Evolutionary conservation across 2,888 invertebrate genomes (phyloP).

Genomic region (Microplitis deprimator): DNA sequence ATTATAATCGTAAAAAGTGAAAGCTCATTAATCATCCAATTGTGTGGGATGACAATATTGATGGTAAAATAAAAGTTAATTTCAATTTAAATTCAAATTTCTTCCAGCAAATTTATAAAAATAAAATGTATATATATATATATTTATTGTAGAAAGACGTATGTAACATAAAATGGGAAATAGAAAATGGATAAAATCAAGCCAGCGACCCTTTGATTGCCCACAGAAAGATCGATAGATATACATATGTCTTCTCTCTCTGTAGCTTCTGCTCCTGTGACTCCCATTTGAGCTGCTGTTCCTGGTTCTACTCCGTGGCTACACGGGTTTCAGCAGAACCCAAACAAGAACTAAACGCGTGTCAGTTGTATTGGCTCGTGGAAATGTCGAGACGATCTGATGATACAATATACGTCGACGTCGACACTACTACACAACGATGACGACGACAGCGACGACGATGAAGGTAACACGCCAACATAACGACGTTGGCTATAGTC

Average conservation of each 20-base stretch:
- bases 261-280: too few relatives aligned
- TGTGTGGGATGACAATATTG: too few relatives aligned
- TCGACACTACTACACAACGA: not conserved
- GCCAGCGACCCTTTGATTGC: slow-evolving; percentile 1
- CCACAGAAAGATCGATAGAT: not conserved
- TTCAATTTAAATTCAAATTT: too few relatives aligned
- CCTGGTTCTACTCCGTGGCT: too few relatives aligned
- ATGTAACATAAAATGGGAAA: not conserved
- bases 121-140: too few relatives aligned
- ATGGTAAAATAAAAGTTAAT: too few relatives aligned
- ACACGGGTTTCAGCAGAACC: not conserved
- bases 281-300: too few relatives aligned
- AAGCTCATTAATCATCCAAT: too few relatives aligned
- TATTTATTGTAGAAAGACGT: not conserved
- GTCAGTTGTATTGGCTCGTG: not conserved
- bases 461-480: not conserved
- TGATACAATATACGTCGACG: not conserved
- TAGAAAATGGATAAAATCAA: not conserved
- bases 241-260: slow-evolving; percentile 1
- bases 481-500: not conserved
- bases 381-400: not conserved
- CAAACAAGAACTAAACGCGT: not conserved
- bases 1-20: too few relatives aligned
- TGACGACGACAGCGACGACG: not conserved
- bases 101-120: too few relatives aligned